Evolutionary conservation across 2,113 vertebrate genomes (phyloP).

Genomic region (Siniperca knerii): DNA sequence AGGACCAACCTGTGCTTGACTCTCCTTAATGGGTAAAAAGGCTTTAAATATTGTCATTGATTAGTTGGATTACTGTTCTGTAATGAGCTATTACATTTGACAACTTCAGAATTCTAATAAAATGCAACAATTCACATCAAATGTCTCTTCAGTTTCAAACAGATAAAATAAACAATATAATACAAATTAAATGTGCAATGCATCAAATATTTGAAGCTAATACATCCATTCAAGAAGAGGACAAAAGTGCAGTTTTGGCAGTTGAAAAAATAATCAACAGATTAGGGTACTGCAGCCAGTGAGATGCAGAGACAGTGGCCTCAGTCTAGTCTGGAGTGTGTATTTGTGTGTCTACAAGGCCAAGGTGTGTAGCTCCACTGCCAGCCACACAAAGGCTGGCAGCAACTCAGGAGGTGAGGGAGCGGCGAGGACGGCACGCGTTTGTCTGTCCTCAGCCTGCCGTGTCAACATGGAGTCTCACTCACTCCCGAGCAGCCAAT

Average conservation of each 20-base stretch:
- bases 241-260: background rate
- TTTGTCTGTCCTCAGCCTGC: constrained; percentile 37
- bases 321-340: constrained; percentile 20
- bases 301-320: background rate
- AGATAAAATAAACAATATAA: background rate
- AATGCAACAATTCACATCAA: background rate
- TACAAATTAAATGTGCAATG: background rate
- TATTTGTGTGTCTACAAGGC: constrained; percentile 7
- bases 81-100: background rate
- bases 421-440: constrained; percentile 13
- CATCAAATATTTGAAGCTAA: background rate
- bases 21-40: background rate
- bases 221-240: background rate
- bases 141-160: background rate
- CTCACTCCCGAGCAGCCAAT: constrained; percentile 23
- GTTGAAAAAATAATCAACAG: background rate
- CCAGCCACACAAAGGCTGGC: constrained; percentile 50
- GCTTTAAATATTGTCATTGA: background rate
- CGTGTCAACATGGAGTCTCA: constrained; percentile 19
- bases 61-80: background rate
- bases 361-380: constrained; percentile 12
- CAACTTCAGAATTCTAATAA: background rate
- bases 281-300: background rate
- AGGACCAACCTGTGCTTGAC: no score
- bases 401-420: constrained; percentile 24